Conservation (phyloP, 2,113 vertebrate species). For the Maccullochella peelii region DNA sequence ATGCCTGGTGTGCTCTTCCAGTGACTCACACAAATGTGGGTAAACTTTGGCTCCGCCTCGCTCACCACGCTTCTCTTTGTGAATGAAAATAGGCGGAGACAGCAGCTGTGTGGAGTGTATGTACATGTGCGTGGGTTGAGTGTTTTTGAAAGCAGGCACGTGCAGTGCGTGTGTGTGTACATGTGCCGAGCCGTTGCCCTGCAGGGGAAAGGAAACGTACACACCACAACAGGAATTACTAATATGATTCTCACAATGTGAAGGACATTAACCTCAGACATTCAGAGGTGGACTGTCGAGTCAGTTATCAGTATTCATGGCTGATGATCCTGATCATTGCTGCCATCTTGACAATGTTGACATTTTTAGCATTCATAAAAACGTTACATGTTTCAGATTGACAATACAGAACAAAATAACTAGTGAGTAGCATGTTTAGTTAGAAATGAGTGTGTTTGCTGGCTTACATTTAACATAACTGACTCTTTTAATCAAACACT, state of each 20-base stretch:
- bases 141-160: conserved; percentile 30
- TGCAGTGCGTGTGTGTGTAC: conserved; percentile 19
- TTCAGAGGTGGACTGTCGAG: no score
- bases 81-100: conserved; percentile 73
- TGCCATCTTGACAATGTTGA: no score
- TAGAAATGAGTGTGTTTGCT: no score
- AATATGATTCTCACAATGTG: no score
- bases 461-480: no score
- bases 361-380: no score
- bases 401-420: no score
- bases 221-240: not conserved
- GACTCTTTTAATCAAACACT: not conserved
- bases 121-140: conserved; percentile 30
- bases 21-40: conserved; percentile 57
- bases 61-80: conserved; percentile 55
- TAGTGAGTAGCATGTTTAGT: no score
- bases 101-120: conserved; percentile 15
- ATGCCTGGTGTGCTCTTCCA: conserved; percentile 44
- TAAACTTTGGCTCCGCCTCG: conserved; percentile 52
- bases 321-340: no score
- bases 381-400: no score
- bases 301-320: no score
- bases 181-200: conserved; percentile 41
- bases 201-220: conserved; percentile 64
- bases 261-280: no score